Evolutionary conservation across 2,888 invertebrate genomes (phyloP), one percentile per base, ranked within the genome.

Genomic region (Litoditis marina): DNA sequence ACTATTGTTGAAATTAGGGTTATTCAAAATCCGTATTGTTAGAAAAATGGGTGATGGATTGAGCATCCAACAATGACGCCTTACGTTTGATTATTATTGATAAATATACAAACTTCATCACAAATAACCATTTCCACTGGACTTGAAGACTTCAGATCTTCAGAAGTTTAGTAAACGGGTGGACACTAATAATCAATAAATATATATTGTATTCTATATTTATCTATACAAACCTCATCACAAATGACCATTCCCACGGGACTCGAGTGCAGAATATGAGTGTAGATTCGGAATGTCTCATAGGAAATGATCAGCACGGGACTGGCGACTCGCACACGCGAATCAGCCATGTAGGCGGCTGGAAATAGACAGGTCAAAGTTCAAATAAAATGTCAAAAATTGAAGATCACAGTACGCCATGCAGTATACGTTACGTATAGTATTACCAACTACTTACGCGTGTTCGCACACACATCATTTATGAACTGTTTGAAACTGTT

Each of bases 231-330:
- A 28, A 81, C 89, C 85, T 98, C 98, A 85, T 98, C 98, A 85
- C 98, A 98, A n/a, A 98, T 88, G 0, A 98, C 92, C 69, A 98
- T 87, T 22, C 95, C 98, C 28, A 98, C 91, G 85, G 92, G 91
- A 32, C 91, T 90, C 64, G 89, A 89, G 83, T 94, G 92, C 50
- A 99, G 86, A 62, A 92, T 92, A 59, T 89, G 87, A 0, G 92
- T 89, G 83, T 99, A 95, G 73, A 95, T 88, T 54, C 98, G 89
- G 83, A 99, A 96, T 2, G 95, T 95, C 86, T 99, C 98, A 84
- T 98, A 98, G 0, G 96, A 96, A 69, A 99, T 94, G 58, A 98
- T 93, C n/a, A 99, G 86, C 13, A 99, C 90, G 0, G 96, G 95
- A 75, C 89, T 90, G 0, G 90, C 89, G 71, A 90, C 89, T 16